These are phyloP conservation scores for Etheostoma cragini DNA, from an alignment of 2,113 vertebrate species.

Conservation along the genomic window DNA sequence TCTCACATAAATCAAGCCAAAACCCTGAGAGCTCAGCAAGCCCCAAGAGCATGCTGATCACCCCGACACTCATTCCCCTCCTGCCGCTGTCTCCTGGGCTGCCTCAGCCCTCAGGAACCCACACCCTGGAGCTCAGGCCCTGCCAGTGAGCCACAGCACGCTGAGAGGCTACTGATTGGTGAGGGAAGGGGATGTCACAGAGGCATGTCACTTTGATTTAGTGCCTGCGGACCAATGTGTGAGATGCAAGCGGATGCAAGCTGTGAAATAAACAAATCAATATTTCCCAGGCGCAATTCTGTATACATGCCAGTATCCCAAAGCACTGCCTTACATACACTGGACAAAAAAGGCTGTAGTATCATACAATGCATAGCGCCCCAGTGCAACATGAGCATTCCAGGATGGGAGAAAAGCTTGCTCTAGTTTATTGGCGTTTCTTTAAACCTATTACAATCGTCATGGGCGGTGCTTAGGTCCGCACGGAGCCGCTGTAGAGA, in stretches of 20 bases:
- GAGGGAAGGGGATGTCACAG: slow-evolving; percentile 28
- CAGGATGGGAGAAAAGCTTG: too few species aligned
- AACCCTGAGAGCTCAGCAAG: slow-evolving; percentile 43
- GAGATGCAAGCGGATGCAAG: slow-evolving; percentile 40
- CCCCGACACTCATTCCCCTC: slow-evolving; percentile 42
- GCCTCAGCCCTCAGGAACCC: slow-evolving; percentile 40
- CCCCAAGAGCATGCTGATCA: slow-evolving; percentile 67
- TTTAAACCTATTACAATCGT: too few species aligned
- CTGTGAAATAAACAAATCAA: slow-evolving; percentile 66
- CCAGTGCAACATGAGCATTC: not conserved
- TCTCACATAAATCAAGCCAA: slow-evolving; percentile 72
- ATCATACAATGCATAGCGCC: not conserved
- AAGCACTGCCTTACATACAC: slow-evolving; percentile 14
- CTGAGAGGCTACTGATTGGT: slow-evolving; percentile 36
- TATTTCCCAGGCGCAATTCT: slow-evolving; percentile 35
- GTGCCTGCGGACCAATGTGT: slow-evolving; percentile 32
- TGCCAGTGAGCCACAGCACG: slow-evolving; percentile 30
- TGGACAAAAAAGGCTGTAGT: slow-evolving; percentile 13
- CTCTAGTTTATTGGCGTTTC: too few species aligned
- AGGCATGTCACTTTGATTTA: slow-evolving; percentile 55
- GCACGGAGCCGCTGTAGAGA: too few species aligned
- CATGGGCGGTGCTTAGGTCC: too few species aligned
- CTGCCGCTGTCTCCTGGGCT: slow-evolving; percentile 44
- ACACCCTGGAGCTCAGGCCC: slow-evolving; percentile 46
- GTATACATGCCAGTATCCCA: slow-evolving; percentile 5